Percentiles rank a stretch among this genome's conserved stretches.
Conservation (phyloP, 2,113 vertebrate species). For the crab-eating macaque (Macaca fascicularis) region T2T-MFA8v1.1 NC_088381.1:137881001-137881500, state of each 20-base stretch:
- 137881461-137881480: background rate
- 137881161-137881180: background rate
- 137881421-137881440: background rate
- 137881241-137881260: background rate
- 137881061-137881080: background rate
- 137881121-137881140: background rate
- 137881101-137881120: background rate
- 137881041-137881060: background rate
- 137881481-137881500: background rate
- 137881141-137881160: background rate
- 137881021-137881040: background rate
- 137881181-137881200: background rate
- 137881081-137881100: background rate
- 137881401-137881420: conserved; percentile 6
- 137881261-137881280: background rate
- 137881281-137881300: background rate
- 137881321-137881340: background rate
- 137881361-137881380: background rate
- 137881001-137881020: background rate
- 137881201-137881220: background rate
- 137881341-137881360: background rate
- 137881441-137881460: background rate
- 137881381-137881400: background rate
- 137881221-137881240: background rate
- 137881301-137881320: background rate